These are phyloP conservation scores for Hycleus cichorii DNA, from an alignment of 1,140 invertebrate genomes.

Conservation along the genomic window DNA sequence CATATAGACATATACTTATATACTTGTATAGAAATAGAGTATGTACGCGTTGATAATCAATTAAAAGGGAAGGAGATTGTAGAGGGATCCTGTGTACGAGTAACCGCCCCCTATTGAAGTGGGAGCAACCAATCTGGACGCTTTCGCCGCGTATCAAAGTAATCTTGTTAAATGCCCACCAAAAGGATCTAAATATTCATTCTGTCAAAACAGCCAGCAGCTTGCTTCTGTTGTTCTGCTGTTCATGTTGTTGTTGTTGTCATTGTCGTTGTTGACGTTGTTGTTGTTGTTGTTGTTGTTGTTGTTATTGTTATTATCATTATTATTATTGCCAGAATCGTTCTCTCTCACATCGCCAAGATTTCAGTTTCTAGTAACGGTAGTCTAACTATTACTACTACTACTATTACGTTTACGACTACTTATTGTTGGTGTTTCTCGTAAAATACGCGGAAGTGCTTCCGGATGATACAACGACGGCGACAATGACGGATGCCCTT, in stretches of 20 bases:
- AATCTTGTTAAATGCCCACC: constrained; percentile 37
- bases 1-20: neutral
- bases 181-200: constrained; percentile 40
- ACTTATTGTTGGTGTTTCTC: no score
- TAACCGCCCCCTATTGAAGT: constrained; percentile 36
- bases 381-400: no score
- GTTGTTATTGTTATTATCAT: neutral
- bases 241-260: constrained; percentile 11
- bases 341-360: no score
- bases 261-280: neutral
- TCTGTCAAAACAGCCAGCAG: constrained; percentile 40
- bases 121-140: constrained; percentile 40
- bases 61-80: constrained; percentile 19
- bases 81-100: constrained; percentile 8
- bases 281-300: constrained; percentile 1
- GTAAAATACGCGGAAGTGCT: no score
- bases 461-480: no score
- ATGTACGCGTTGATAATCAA: constrained; percentile 21
- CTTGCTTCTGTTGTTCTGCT: constrained; percentile 29
- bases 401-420: no score
- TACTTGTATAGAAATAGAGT: neutral
- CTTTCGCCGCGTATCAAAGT: constrained; percentile 36
- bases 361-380: no score
- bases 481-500: no score
- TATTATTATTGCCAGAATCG: neutral